phyloP scores from a whole-genome alignment of 1,140 invertebrate genomes.

The Dolichoris vasculosae region DNA sequence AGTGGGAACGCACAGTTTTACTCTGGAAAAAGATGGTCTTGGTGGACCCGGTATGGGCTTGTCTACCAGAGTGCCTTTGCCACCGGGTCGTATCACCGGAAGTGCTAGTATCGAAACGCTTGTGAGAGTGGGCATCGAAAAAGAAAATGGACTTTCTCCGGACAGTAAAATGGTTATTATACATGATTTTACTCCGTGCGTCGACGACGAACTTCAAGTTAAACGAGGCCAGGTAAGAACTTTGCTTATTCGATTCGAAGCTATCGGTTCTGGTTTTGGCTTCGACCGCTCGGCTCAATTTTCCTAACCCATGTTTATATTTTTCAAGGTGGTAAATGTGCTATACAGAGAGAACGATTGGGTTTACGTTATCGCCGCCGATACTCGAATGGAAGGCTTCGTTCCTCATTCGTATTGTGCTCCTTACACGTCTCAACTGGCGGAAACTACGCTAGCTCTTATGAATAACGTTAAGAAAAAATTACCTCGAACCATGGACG shows the following conservation, averaged over 20 bases:
- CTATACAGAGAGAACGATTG: conserved; percentile 96
- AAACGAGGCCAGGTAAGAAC: conserved; percentile 78
- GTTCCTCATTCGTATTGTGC: conserved; percentile 95
- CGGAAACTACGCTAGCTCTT: conserved; percentile 82
- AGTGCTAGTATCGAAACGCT: conserved; percentile 96
- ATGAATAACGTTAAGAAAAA: conserved; percentile 87
- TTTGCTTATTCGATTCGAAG: conserved; percentile 10
- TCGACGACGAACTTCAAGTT: conserved; percentile 94
- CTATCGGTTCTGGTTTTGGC: neutral
- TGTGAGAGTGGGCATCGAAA: conserved; percentile 94
- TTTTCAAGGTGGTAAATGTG: conserved; percentile 87
- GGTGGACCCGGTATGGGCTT: conserved; percentile 62
- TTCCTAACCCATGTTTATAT: conserved; percentile 23
- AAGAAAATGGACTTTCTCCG: conserved; percentile 92
- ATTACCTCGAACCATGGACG: conserved; percentile 79
- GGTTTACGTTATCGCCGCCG: conserved; percentile 95
- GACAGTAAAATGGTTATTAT: conserved; percentile 96
- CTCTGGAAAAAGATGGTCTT: conserved; percentile 67
- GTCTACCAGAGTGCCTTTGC: conserved; percentile 65
- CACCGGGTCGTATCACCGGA: conserved; percentile 91
- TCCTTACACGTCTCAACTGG: conserved; percentile 85
- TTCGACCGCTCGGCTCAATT: too few species aligned
- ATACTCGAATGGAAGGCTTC: conserved; percentile 92
- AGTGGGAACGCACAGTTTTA: conserved; percentile 70
- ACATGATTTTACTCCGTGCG: conserved; percentile 95